Evolutionary conservation across 2,888 invertebrate species (phyloP), one percentile per base, ranked within the genome.

Genomic region (Gastracanthus pulcherrimus): DNA sequence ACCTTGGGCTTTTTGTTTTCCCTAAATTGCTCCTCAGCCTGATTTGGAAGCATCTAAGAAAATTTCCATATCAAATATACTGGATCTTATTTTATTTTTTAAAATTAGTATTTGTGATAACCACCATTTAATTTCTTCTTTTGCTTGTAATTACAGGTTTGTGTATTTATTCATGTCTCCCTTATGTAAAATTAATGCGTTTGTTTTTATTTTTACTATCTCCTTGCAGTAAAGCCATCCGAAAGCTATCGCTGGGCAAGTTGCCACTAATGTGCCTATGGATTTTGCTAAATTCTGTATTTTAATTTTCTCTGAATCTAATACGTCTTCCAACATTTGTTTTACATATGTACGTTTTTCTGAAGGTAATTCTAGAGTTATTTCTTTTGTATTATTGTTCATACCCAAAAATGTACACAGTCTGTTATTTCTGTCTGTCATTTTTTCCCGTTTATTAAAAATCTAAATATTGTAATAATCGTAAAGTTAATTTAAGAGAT

Each of bases 211-310:
- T 3, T 9, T 41, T 31, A 48, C 80, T n/a, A 84, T 45, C 16
- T 60, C 34, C 23, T 83, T 83, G 16, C 77, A 81, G 45, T 82
- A 79, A 13, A 83, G 16, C 74, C 79, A 76, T 11, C 80, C 76
- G 31, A 83, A 84, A 1, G 78, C 48, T 19, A 83, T 45, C 0
- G 82, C 82, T 19, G 78, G 77, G 48, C 84, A 83, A 2, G 82
- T 82, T 11, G 84, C 71, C 29, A 80, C 60, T 38, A 84, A 36
- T 6, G 72, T 23, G 6, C 82, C 83, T 26, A 83, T 72, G 13
- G 26, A 29, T 16, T 48, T 9, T 7, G n/a, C 69, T 26, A 76
- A n/a, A 13, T 13, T n/a, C 9, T 38, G 48, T 23, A 66, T 23
- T 3, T 26, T 34, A 13, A 64, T 38, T 55, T 19, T 31, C n/a